Evolutionary conservation across 2,888 invertebrate genomes (phyloP), one percentile per base, ranked within the genome.

Genomic region (Mesorhabditis sp.): DNA sequence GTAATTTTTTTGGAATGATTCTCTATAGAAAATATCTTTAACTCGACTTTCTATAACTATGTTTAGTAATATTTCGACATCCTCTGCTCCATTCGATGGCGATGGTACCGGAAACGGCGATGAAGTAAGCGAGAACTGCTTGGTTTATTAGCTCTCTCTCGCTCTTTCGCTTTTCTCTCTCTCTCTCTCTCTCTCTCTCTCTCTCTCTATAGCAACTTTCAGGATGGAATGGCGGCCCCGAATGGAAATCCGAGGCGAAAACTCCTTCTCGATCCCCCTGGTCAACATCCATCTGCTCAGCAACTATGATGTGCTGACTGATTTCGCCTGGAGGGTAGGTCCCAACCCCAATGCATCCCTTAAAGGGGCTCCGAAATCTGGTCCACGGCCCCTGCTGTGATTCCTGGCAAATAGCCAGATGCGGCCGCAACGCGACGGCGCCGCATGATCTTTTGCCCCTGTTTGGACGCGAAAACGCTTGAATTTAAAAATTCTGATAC

Each of bases 201-300:
- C 28, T 28, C 28, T 2, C 28, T 28, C 28, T 28, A 28, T 28
- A 28, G 28, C 28, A 28, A 28, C 28, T 28, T 70, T 63, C 69
- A 50, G 69, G 43, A 74, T 71, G 66, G 77, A 79, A 43, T 79
- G 79, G 79, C 43, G n/a, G 0, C 64, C 74, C 10, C 63, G 65
- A 44, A 68, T 80, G 10, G 70, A 69, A 28, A 62, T 70, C 4
- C 66, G 69, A 62, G 69, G 62, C 4, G 68, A 70, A 45, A 43
- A 67, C 6, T 43, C 62, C 43, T 67, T 78, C 41, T 65, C 42
- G 43, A 69, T 82, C n/a, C 81, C 81, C 28, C 67, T 80, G 58
- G 70, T 80, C 13, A 76, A 76, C 62, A 80, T 80, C 67, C 80
- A 80, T 73, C 71, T 82, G 67, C 74, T 80, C 13, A 70, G 67